These are phyloP conservation scores for Zoanthus gigantus DNA, from an alignment of 92 coral and sea anemone species.

Conservation along the genomic window DNA sequence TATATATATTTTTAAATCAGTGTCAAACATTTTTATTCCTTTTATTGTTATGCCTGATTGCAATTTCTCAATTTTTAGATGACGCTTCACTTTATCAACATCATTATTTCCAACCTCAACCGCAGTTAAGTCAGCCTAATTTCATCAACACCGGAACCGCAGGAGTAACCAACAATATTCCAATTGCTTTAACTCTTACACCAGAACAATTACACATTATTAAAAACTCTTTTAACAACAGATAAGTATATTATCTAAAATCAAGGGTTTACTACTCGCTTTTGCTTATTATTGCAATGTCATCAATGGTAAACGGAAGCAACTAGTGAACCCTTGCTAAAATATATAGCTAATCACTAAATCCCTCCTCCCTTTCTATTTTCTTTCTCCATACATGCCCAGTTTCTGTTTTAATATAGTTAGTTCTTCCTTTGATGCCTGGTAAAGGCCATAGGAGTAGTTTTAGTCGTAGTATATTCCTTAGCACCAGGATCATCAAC, in stretches of 20 bases:
- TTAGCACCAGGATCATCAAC: constrained; percentile 38
- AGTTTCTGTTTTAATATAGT: background rate
- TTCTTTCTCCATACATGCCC: constrained; percentile 2
- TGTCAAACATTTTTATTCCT: too few relatives aligned
- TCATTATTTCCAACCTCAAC: background rate
- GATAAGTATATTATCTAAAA: constrained; percentile 1
- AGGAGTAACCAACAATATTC: background rate
- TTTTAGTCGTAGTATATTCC: background rate
- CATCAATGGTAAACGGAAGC: too few relatives aligned
- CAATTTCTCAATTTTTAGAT: too few relatives aligned
- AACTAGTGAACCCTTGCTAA: too few relatives aligned
- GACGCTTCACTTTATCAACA: constrained; percentile 2
- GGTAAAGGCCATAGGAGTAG: constrained; percentile 1
- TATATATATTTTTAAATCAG: too few relatives aligned
- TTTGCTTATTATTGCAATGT: too few relatives aligned
- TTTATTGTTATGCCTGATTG: too few relatives aligned
- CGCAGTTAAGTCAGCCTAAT: background rate
- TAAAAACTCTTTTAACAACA: background rate
- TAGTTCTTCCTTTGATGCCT: constrained; percentile 2
- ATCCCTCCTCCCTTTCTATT: constrained; percentile 3
- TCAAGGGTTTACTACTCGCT: too few relatives aligned
- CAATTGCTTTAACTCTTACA: constrained; percentile 18
- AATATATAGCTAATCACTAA: background rate
- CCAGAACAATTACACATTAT: constrained; percentile 6
- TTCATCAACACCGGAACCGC: constrained; percentile 13